Evolutionary conservation across 2,888 invertebrate species (phyloP).

Genomic region (Eubasilissa splendida): DNA sequence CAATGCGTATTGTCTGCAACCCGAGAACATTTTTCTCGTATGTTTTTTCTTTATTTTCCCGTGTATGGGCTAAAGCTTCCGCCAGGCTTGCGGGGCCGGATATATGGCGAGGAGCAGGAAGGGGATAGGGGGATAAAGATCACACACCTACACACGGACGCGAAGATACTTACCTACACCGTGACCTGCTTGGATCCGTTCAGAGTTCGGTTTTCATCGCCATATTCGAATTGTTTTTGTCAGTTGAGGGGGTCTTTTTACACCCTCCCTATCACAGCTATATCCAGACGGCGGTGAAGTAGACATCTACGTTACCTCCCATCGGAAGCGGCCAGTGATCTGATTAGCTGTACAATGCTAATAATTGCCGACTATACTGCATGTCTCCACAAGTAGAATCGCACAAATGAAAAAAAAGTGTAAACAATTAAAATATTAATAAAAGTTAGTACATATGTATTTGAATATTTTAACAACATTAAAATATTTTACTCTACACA

Average conservation of each 20-base stretch:
- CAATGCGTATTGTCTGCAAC: constrained; percentile 3
- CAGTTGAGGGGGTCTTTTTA: constrained; percentile 1
- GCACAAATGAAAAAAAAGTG: too few species aligned
- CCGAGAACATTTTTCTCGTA: constrained; percentile 46
- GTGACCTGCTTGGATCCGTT: constrained; percentile 21
- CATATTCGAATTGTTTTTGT: constrained; percentile 5
- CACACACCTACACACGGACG: constrained; percentile 14
- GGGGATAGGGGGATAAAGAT: constrained; percentile 21
- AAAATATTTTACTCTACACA: too few species aligned
- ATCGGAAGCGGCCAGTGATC: neutral
- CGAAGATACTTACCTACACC: neutral
- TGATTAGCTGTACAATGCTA: neutral
- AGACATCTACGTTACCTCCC: neutral
- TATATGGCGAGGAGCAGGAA: constrained; percentile 28
- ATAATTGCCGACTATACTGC: too few species aligned
- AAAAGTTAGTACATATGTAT: too few species aligned
- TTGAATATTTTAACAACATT: too few species aligned
- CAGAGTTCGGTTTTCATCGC: constrained; percentile 45
- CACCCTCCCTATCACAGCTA: constrained; percentile 2
- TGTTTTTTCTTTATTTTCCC: constrained; percentile 48
- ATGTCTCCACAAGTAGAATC: too few species aligned
- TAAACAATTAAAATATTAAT: too few species aligned
- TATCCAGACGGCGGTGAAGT: too few species aligned
- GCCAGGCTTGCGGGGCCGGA: constrained; percentile 40
- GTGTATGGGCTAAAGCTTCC: constrained; percentile 47